A percentile compares a stretch with the other conserved stretches of the same genome.
These are phyloP conservation scores for Sinella curviseta DNA, from an alignment of 1,140 invertebrate genomes.

Conservation along the genomic window DNA sequence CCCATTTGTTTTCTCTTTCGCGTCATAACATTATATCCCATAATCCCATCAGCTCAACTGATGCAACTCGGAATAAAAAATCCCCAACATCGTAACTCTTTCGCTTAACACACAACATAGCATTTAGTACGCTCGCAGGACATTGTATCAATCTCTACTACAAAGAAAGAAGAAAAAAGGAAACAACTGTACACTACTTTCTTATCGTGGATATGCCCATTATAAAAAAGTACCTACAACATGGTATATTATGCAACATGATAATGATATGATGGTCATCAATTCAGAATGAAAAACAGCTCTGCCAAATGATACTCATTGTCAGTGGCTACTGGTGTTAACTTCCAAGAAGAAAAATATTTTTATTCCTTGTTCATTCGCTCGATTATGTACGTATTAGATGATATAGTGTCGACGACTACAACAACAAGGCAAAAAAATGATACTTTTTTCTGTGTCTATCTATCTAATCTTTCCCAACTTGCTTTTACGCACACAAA, in stretches of 20 bases:
- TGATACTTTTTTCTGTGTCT: not conserved
- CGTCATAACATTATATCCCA: constrained; percentile 15
- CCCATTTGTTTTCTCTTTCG: constrained; percentile 11
- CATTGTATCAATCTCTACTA: not conserved
- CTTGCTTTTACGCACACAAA: too few species aligned
- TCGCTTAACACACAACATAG: too few species aligned
- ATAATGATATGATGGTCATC: constrained; percentile 10
- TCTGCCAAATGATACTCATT: constrained; percentile 27
- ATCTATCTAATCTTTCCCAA: too few species aligned
- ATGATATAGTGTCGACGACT: not conserved
- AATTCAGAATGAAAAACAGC: constrained; percentile 22
- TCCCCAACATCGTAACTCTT: not conserved
- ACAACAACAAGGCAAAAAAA: not conserved
- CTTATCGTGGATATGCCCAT: not conserved
- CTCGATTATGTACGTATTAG: not conserved
- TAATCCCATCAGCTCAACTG: not conserved
- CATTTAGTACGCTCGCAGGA: too few species aligned
- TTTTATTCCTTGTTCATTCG: not conserved
- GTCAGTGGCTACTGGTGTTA: constrained; percentile 25
- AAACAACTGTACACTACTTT: not conserved
- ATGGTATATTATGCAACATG: not conserved
- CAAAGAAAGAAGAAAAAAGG: not conserved
- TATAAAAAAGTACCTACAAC: not conserved
- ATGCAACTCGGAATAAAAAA: not conserved
- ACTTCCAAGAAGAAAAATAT: constrained; percentile 4